A percentile compares a stretch with the other conserved stretches of the same genome.
These are phyloP conservation scores for Carassius gibelio DNA, from an alignment of 2,113 vertebrate species.

Conservation along the genomic window DNA sequence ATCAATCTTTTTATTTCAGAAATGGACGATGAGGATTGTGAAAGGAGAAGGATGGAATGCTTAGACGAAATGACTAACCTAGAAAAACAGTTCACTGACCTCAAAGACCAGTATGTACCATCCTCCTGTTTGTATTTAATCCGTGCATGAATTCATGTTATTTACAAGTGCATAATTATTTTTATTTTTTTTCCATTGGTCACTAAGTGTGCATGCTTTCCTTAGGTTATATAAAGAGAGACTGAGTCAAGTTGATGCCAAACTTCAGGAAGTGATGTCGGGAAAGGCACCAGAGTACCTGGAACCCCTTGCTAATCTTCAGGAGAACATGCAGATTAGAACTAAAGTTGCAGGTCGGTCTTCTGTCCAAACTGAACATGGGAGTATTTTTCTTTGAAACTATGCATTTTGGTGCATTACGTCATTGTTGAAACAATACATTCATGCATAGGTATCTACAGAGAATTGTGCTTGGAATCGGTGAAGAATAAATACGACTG, in stretches of 20 bases:
- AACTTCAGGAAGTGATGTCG: conserved; percentile 96
- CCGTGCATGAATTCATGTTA: too few relatives aligned
- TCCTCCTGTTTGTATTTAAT: too few relatives aligned
- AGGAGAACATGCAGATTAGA: conserved; percentile 99
- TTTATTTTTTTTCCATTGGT: too few relatives aligned
- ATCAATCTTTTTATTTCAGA: conserved; percentile 71
- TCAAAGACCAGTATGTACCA: conserved; percentile 95
- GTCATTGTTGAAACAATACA: too few relatives aligned
- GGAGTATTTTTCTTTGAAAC: too few relatives aligned
- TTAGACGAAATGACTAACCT: conserved; percentile 99
- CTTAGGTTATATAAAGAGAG: conserved; percentile 94
- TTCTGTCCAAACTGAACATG: too few relatives aligned
- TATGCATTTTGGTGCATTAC: too few relatives aligned
- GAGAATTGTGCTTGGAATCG: conserved; percentile 88
- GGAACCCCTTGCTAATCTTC: conserved; percentile 93
- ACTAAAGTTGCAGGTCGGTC: conserved; percentile 86
- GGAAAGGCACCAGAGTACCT: conserved; percentile 97
- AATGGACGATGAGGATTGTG: conserved; percentile 98
- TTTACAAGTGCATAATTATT: too few relatives aligned
- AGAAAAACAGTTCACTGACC: conserved; percentile 98
- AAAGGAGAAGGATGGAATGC: conserved; percentile 97
- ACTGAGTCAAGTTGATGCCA: conserved; percentile 96
- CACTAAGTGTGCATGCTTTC: neutral
- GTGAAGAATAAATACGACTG: conserved; percentile 93
- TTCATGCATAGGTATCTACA: conserved; percentile 81